Conservation (phyloP, 1,140 invertebrate genomes). For the Ceratosolen fusciceps region DNA sequence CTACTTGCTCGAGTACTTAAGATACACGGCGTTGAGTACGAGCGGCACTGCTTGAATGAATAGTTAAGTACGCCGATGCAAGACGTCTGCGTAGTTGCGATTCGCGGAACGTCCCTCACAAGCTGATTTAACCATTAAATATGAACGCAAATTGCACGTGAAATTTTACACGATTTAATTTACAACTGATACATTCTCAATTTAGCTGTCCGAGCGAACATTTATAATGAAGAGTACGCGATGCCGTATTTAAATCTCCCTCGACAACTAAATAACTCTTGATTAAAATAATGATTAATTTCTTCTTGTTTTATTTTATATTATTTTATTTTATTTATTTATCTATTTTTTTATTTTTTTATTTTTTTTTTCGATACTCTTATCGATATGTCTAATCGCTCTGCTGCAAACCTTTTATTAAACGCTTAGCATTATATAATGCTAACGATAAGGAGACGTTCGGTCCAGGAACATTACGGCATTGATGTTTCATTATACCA, state of each 20-base stretch:
- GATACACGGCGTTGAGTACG: not conserved
- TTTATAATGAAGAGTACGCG: not conserved
- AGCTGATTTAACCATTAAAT: not conserved
- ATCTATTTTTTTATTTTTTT: too few species aligned
- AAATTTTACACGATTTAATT: not conserved
- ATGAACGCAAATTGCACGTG: not conserved
- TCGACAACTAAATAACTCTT: too few species aligned
- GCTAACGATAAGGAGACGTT: not conserved
- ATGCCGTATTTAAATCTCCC: not conserved
- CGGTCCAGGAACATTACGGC: not conserved
- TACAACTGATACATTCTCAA: not conserved
- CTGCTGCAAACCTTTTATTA: too few species aligned
- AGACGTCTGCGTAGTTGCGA: not conserved
- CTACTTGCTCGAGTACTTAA: not conserved
- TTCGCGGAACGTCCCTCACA: not conserved
- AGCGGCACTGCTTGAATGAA: not conserved
- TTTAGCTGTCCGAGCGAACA: not conserved
- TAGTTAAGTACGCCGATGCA: not conserved
- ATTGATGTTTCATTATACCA: slow-evolving; percentile 12
- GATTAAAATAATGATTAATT: too few species aligned
- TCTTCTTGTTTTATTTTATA: too few species aligned
- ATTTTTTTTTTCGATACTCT: too few species aligned
- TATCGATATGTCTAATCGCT: not conserved
- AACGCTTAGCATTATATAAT: too few species aligned
- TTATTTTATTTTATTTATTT: too few species aligned